Evolutionary conservation across 2,113 vertebrate genomes (phyloP).

Genomic region (Merops nubicus): DNA sequence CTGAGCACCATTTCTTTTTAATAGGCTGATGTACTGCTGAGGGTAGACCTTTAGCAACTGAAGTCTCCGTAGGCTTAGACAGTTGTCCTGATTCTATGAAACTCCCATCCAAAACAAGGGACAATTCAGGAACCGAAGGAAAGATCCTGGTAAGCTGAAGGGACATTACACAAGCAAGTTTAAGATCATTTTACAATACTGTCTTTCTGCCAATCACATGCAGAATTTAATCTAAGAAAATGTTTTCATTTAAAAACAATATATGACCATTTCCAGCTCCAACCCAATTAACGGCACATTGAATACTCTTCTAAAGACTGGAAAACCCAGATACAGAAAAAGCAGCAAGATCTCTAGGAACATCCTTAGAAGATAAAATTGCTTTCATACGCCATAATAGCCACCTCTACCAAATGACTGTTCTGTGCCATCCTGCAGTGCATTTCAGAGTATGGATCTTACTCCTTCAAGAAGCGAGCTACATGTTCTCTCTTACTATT

Average conservation of each 20-base stretch:
- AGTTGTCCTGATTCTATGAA: constrained; percentile 65
- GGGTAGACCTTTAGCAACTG: constrained; percentile 23
- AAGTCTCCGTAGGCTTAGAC: background rate
- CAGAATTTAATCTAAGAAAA: background rate
- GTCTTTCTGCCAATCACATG: background rate
- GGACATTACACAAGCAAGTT: background rate
- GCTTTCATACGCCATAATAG: background rate
- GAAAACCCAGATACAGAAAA: background rate
- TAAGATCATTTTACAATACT: background rate
- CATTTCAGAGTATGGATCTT: background rate
- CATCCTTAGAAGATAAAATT: background rate
- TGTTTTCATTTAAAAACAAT: background rate
- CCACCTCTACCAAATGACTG: background rate
- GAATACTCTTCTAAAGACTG: background rate
- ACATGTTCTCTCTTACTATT: background rate
- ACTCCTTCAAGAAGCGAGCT: background rate
- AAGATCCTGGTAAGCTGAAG: constrained; percentile 80
- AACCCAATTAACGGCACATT: background rate
- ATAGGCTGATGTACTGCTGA: constrained; percentile 9
- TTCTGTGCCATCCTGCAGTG: rapidly evolving
- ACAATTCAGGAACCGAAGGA: constrained; percentile 95
- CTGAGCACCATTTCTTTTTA: background rate
- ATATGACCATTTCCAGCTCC: background rate
- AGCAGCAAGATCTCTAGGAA: background rate
- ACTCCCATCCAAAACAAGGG: constrained; percentile 87